These are phyloP conservation scores for Leucopsar rothschildi DNA, from an alignment of 2,113 vertebrate species.

Conservation along the genomic window DNA sequence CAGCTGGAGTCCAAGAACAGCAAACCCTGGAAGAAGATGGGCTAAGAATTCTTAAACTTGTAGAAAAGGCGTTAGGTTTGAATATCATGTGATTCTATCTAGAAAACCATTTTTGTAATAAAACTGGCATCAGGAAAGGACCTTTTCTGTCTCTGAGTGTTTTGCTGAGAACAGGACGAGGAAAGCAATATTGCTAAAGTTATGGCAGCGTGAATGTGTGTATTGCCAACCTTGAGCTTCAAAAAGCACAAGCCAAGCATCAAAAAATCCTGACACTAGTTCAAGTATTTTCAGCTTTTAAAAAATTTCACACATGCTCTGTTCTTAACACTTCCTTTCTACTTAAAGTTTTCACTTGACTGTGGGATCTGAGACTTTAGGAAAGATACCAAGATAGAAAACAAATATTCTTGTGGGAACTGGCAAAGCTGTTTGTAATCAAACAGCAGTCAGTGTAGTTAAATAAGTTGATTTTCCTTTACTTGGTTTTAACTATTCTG, in stretches of 20 bases:
- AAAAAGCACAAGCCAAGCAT: background rate
- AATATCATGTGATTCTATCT: background rate
- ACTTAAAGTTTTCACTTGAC: constrained; percentile 1
- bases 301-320: background rate
- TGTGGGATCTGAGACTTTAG: background rate
- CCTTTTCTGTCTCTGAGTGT: background rate
- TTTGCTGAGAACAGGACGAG: background rate
- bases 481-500: background rate
- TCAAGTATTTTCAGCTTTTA: background rate
- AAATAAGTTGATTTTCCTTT: background rate
- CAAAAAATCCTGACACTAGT: background rate
- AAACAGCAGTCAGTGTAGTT: background rate
- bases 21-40: background rate
- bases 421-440: background rate
- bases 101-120: background rate
- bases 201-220: background rate
- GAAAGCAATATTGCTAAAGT: background rate
- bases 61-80: background rate
- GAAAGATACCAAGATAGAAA: background rate
- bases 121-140: background rate
- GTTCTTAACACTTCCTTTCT: background rate
- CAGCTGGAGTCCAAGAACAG: background rate
- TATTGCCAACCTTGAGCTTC: background rate
- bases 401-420: background rate
- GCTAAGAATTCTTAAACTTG: background rate